Percentiles rank a stretch among this genome's conserved stretches.
phyloP scores from a whole-genome alignment of 2,797 vertebrate species.

The Micrastur ruficollis region DNA sequence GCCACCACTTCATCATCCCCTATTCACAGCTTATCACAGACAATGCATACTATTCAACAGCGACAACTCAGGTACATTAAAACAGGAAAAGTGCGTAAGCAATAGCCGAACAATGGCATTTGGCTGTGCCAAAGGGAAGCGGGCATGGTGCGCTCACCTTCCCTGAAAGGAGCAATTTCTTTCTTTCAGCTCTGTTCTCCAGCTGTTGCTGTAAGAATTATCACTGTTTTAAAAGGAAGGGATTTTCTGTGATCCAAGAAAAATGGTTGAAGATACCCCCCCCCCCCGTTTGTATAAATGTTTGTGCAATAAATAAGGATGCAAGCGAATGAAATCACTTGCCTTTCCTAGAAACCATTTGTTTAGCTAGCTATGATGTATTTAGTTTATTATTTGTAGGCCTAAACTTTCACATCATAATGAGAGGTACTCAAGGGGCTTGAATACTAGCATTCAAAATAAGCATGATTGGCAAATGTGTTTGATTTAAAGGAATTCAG shows the following conservation, averaged over 20 bases:
- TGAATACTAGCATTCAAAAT: background rate
- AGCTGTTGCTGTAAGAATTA: background rate
- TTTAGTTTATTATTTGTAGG: background rate
- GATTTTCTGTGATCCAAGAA: background rate
- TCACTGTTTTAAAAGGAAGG: background rate
- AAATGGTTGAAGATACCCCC: background rate
- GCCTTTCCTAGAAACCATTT: background rate
- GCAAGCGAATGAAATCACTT: background rate
- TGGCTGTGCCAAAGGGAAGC: background rate
- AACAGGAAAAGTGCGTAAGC: background rate
- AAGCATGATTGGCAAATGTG: background rate
- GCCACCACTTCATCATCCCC: background rate
- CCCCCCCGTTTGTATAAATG: background rate
- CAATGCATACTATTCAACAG: background rate
- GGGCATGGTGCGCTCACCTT: background rate
- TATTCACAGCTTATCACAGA: background rate
- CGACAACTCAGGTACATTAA: background rate
- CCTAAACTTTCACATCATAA: background rate
- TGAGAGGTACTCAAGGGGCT: background rate
- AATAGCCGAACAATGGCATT: background rate
- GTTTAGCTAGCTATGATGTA: background rate
- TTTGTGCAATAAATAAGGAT: background rate
- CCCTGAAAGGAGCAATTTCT: background rate
- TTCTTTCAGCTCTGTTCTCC: background rate
- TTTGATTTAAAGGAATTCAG: background rate